Evolutionary conservation across 2,797 vertebrate species (phyloP).

Genomic region (Muscicapa striata): DNA sequence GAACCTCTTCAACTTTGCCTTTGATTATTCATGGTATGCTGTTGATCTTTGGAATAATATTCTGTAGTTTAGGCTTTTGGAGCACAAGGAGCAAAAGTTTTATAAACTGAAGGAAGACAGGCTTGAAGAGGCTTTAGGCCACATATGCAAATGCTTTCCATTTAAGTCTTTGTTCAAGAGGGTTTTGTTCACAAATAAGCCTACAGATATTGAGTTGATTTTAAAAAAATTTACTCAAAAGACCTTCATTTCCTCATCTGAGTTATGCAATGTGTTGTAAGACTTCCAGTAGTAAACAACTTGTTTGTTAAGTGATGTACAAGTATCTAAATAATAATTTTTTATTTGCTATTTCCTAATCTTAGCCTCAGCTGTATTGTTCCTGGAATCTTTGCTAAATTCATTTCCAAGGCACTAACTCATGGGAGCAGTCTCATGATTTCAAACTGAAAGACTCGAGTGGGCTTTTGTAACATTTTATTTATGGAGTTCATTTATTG

Average conservation of each 20-base stretch:
- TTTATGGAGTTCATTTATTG: constrained; percentile 42
- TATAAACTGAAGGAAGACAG: background rate
- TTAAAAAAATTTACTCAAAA: background rate
- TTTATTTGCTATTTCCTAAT: constrained; percentile 13
- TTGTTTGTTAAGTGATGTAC: background rate
- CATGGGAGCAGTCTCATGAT: background rate
- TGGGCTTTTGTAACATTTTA: constrained; percentile 25
- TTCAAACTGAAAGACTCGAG: background rate
- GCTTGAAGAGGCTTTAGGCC: background rate
- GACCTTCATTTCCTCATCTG: background rate
- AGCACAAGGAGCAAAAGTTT: background rate
- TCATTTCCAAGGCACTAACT: constrained; percentile 11
- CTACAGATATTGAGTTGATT: background rate
- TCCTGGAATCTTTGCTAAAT: constrained; percentile 17
- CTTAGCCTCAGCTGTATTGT: background rate
- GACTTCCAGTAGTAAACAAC: background rate
- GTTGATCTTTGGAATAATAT: constrained; percentile 7
- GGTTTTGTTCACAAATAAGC: background rate
- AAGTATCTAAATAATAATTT: background rate
- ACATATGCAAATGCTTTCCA: background rate
- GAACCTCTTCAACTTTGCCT: background rate
- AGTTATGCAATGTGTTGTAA: background rate
- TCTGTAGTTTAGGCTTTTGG: background rate
- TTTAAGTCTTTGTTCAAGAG: background rate
- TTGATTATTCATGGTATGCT: background rate